Evolutionary conservation across 1,140 invertebrate species (phyloP).

Genomic region (Aricia agestis): DNA sequence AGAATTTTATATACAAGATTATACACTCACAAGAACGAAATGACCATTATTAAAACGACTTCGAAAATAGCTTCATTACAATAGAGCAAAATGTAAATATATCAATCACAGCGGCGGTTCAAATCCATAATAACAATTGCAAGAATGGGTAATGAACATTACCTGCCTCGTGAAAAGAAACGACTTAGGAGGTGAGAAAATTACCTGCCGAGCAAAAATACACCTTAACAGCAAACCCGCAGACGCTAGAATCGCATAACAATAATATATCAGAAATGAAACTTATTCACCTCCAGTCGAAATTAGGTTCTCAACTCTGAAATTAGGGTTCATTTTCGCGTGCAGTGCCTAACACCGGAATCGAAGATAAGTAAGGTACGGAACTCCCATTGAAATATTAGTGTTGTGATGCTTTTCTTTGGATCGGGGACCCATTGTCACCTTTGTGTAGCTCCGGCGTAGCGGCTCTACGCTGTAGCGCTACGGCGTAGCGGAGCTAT

Average conservation of each 20-base stretch:
- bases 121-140: constrained; percentile 12
- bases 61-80: not conserved
- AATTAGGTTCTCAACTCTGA: constrained; percentile 20
- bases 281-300: constrained; percentile 30
- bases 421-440: constrained; percentile 40
- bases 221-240: not conserved
- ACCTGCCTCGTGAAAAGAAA: constrained; percentile 14
- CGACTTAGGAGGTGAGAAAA: not conserved
- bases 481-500: constrained; percentile 27
- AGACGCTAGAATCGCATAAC: constrained; percentile 40
- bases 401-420: constrained; percentile 55
- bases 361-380: constrained; percentile 56
- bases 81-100: not conserved
- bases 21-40: too few species aligned
- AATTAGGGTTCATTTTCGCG: constrained; percentile 32
- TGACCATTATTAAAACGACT: too few species aligned
- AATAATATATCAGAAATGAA: constrained; percentile 30
- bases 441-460: constrained; percentile 32
- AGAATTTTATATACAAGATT: too few species aligned
- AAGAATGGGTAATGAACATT: constrained; percentile 14
- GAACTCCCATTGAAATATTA: constrained; percentile 57
- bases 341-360: constrained; percentile 33
- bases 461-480: constrained; percentile 26
- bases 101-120: not conserved
- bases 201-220: not conserved